A percentile compares a stretch with the other conserved stretches of the same genome.
These are phyloP conservation scores for Takifugu flavidus DNA, from an alignment of 2,113 vertebrate genomes.

Conservation along the genomic window DNA sequence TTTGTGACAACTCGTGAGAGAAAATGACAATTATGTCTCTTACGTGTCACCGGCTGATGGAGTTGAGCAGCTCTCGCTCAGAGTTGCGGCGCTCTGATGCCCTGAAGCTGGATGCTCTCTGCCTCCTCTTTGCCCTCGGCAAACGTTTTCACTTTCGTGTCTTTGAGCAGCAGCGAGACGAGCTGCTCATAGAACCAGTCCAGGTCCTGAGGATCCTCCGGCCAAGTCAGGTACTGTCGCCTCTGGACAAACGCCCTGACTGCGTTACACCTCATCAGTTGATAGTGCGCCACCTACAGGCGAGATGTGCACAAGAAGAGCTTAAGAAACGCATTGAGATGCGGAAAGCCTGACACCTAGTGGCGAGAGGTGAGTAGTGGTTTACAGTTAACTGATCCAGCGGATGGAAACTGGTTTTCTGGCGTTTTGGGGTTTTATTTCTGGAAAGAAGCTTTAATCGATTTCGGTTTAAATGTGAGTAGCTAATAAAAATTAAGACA, in stretches of 20 bases:
- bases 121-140: slow-evolving; percentile 9
- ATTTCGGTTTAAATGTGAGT: too few species aligned
- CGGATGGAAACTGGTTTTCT: not conserved
- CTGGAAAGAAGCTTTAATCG: not conserved
- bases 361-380: not conserved
- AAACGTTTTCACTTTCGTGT: slow-evolving; percentile 53
- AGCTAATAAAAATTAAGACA: not conserved
- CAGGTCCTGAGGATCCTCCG: slow-evolving; percentile 85
- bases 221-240: slow-evolving; percentile 80
- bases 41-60: too few species aligned
- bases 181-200: slow-evolving; percentile 84
- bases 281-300: slow-evolving; percentile 77
- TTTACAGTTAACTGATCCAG: not conserved
- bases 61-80: not conserved
- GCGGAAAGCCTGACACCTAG: not conserved
- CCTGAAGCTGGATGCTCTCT: slow-evolving; percentile 9
- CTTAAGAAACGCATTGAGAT: not conserved
- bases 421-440: not conserved
- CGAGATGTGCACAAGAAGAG: too few species aligned
- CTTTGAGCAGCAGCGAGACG: slow-evolving; percentile 71
- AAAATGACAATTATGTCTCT: too few species aligned
- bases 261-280: slow-evolving; percentile 78
- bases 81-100: not conserved
- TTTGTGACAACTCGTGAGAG: too few species aligned
- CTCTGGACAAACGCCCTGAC: slow-evolving; percentile 77